Evolutionary conservation across 2,888 invertebrate species (phyloP).

Genomic region (Heliconius ethilla): DNA sequence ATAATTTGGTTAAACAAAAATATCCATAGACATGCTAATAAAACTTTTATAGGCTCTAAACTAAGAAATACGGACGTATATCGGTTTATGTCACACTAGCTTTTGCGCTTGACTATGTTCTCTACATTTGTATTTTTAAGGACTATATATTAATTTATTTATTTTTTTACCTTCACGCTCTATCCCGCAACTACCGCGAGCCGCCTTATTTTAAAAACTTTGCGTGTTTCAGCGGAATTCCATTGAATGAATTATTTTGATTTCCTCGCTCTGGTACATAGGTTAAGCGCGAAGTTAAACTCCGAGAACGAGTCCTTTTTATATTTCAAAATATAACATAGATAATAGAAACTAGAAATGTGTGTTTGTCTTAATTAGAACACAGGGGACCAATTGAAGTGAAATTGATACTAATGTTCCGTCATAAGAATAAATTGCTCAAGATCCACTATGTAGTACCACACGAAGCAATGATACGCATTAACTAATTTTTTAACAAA

Average conservation of each 20-base stretch:
- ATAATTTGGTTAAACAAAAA: constrained; percentile 25
- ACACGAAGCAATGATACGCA: not conserved
- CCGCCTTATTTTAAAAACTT: too few species aligned
- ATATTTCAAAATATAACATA: not conserved
- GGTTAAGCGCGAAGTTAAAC: too few species aligned
- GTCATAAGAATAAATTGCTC: constrained; percentile 21
- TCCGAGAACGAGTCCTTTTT: too few species aligned
- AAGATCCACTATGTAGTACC: not conserved
- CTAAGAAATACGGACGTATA: constrained; percentile 19
- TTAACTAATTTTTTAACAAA: not conserved
- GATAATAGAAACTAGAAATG: constrained; percentile 1
- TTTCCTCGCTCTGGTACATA: too few species aligned
- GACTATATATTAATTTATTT: too few species aligned
- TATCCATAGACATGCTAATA: not conserved
- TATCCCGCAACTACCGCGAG: too few species aligned
- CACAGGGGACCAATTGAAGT: constrained; percentile 27
- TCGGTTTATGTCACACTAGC: not conserved
- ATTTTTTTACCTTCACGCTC: too few species aligned
- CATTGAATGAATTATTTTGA: too few species aligned
- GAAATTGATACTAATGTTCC: constrained; percentile 27
- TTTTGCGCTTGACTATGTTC: not conserved
- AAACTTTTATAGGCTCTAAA: constrained; percentile 24
- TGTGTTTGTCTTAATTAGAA: constrained; percentile 24
- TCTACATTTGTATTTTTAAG: not conserved
- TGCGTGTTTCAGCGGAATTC: too few species aligned